Evolutionary conservation across 2,888 invertebrate genomes (phyloP).

Genomic region (Adela reaumurella): DNA sequence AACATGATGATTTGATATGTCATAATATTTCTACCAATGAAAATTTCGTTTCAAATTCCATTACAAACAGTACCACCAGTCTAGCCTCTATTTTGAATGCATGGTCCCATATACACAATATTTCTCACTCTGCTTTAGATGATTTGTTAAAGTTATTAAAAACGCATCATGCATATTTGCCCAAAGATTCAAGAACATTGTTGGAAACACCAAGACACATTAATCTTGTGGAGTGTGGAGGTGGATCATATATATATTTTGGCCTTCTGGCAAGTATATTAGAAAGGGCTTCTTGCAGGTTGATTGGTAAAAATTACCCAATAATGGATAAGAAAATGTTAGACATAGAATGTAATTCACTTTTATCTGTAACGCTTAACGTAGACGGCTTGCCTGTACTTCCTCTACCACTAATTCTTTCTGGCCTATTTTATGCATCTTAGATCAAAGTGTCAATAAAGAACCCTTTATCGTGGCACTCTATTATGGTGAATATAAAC

Average conservation of each 20-base stretch:
- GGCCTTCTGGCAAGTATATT: not conserved
- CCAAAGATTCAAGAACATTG: slow-evolving; percentile 1
- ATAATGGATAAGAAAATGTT: not conserved
- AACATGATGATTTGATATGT: not conserved
- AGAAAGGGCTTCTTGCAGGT: not conserved
- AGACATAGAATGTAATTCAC: not conserved
- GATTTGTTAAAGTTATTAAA: slow-evolving; percentile 1
- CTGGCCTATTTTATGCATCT: slow-evolving; percentile 1
- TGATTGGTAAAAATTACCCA: slow-evolving; percentile 2
- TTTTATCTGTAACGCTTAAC: slow-evolving; percentile 5
- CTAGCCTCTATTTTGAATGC: not conserved
- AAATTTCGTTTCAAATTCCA: slow-evolving; percentile 1
- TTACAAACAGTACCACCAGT: not conserved
- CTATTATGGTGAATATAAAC: slow-evolving; percentile 5
- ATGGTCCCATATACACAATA: slow-evolving; percentile 4
- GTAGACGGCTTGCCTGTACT: slow-evolving; percentile 5
- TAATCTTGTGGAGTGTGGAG: not conserved
- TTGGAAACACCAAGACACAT: not conserved
- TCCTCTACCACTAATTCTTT: slow-evolving; percentile 1
- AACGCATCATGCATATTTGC: not conserved
- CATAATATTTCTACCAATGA: not conserved
- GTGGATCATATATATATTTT: slow-evolving; percentile 1
- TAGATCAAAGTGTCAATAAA: slow-evolving; percentile 5
- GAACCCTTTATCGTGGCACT: slow-evolving; percentile 5
- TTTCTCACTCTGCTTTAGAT: slow-evolving; percentile 1